phyloP scores from a whole-genome alignment of 2,888 invertebrate genomes.

The Bellardia pandia region DNA sequence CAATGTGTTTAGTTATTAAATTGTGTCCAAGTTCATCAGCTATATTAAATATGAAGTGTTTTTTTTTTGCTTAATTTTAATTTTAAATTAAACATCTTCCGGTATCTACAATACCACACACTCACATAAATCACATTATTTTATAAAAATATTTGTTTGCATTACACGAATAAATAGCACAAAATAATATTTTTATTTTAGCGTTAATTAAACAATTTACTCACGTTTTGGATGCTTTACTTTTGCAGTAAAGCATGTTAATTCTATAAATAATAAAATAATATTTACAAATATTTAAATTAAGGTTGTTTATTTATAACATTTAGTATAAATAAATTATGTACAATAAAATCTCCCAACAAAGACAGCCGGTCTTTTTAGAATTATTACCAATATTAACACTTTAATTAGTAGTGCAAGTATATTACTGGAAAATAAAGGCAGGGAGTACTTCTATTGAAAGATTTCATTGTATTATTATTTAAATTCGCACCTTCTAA shows the following conservation, averaged over 20 bases:
- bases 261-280: conserved; percentile 2
- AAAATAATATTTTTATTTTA: conserved; percentile 2
- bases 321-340: not conserved
- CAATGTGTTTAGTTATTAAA: conserved; percentile 10
- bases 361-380: not conserved
- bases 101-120: conserved; percentile 16
- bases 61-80: not conserved
- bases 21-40: conserved; percentile 56
- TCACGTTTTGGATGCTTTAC: conserved; percentile 22
- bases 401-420: conserved; percentile 7
- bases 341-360: not conserved
- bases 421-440: not conserved
- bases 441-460: not conserved
- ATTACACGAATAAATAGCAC: conserved; percentile 10
- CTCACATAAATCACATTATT: not conserved
- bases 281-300: conserved; percentile 5
- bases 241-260: conserved; percentile 30
- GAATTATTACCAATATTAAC: not conserved
- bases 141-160: not conserved
- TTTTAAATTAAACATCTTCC: conserved; percentile 33
- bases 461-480: conserved; percentile 17
- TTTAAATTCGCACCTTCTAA: conserved; percentile 72
- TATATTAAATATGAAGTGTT: not conserved
- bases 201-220: not conserved
- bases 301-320: conserved; percentile 8